phyloP scores from a whole-genome alignment of 2,113 vertebrate genomes.

The Lasiurus borealis region DNA sequence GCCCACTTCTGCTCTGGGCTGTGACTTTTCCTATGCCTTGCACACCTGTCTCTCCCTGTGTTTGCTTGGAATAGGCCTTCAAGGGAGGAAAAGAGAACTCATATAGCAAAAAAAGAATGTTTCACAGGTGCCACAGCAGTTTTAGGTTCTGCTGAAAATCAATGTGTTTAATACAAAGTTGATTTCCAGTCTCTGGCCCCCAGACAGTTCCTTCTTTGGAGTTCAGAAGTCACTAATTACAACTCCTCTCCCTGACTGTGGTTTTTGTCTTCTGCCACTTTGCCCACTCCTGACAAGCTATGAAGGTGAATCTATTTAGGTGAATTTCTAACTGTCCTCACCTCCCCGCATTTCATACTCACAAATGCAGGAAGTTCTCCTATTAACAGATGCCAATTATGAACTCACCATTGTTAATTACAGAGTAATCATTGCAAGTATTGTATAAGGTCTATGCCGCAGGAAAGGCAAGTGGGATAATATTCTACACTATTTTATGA shows the following conservation, averaged over 20 bases:
- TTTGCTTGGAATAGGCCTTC: neutral
- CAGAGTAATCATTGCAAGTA: neutral
- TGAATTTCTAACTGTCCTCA: neutral
- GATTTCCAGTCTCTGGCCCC: neutral
- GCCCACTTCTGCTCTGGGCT: fast-evolving
- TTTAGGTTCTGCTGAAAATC: constrained; percentile 22
- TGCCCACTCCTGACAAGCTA: neutral
- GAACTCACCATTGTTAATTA: neutral
- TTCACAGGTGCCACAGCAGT: neutral
- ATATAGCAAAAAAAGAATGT: neutral
- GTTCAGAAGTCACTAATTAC: neutral
- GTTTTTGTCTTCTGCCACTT: neutral
- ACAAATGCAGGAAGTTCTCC: neutral
- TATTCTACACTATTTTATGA: neutral
- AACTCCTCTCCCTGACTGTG: neutral
- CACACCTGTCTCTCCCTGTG: neutral
- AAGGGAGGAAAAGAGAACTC: neutral
- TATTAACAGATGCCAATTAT: neutral
- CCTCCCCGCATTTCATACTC: neutral
- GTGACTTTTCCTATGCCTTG: neutral
- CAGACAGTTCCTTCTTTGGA: neutral
- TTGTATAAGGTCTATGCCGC: neutral
- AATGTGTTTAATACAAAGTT: neutral
- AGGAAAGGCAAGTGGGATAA: neutral
- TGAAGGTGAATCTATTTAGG: neutral